These are phyloP conservation scores for Netelia fuscicornis DNA, from an alignment of 2,888 invertebrate genomes.

Conservation along the genomic window DNA sequence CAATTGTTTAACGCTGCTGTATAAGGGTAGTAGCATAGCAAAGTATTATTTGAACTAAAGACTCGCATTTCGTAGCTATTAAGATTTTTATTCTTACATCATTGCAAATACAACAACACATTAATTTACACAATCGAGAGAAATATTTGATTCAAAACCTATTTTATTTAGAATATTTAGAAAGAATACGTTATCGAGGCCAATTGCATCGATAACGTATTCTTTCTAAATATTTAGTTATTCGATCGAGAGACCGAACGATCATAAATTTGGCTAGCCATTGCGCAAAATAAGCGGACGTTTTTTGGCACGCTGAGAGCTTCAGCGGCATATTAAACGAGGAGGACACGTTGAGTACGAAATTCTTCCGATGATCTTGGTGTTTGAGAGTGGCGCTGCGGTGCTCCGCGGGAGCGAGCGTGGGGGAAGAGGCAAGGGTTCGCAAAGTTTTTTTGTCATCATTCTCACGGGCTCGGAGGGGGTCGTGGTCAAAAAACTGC, in stretches of 20 bases:
- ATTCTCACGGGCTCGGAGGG: conserved; percentile 77
- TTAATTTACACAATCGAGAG: neutral
- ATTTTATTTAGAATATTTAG: no score
- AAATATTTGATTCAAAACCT: neutral
- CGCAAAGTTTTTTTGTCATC: conserved; percentile 70
- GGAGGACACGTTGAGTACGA: conserved; percentile 50
- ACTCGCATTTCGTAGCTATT: conserved; percentile 70
- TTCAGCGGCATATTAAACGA: conserved; percentile 66
- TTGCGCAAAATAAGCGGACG: conserved; percentile 61
- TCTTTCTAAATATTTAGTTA: conserved; percentile 61
- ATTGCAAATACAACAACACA: conserved; percentile 31
- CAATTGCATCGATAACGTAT: conserved; percentile 7
- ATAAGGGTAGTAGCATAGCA: conserved; percentile 56
- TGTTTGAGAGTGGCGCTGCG: conserved; percentile 41
- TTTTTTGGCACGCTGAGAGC: conserved; percentile 55
- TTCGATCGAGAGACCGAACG: conserved; percentile 30
- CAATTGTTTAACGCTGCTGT: neutral
- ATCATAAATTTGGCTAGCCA: conserved; percentile 49
- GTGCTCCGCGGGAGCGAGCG: conserved; percentile 38
- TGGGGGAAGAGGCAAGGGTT: conserved; percentile 55
- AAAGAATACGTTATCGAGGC: no score
- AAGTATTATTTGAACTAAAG: conserved; percentile 77
- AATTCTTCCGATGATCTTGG: conserved; percentile 57
- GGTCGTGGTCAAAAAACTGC: conserved; percentile 78
- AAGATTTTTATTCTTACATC: conserved; percentile 45